Evolutionary conservation across 1,140 invertebrate species (phyloP).

Genomic region (Pseudoatta argentina): DNA sequence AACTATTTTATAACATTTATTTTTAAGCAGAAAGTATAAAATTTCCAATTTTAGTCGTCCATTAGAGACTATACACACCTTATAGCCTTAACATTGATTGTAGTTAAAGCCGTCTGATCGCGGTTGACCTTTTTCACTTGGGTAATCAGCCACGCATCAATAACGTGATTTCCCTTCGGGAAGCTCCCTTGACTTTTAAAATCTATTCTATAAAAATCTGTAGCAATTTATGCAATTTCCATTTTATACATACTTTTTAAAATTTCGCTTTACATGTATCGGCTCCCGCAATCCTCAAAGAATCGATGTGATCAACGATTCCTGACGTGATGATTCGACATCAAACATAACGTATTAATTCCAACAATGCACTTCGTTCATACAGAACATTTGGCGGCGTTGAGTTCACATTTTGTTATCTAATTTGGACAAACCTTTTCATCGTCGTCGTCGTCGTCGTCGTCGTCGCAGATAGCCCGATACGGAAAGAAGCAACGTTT

Average conservation of each 20-base stretch:
- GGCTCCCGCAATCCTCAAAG: background rate
- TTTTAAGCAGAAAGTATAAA: too few species aligned
- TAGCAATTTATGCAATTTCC: background rate
- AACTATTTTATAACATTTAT: too few species aligned
- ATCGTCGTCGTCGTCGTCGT: constrained; percentile 10
- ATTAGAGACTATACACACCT: too few species aligned
- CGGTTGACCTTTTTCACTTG: constrained; percentile 16
- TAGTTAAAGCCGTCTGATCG: constrained; percentile 2
- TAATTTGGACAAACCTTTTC: constrained; percentile 42
- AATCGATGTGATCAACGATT: background rate
- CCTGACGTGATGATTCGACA: constrained; percentile 1
- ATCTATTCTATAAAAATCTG: background rate
- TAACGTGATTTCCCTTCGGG: background rate
- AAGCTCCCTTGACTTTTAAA: constrained; percentile 6
- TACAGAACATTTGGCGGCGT: background rate
- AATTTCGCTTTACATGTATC: background rate
- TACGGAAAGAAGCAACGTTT: constrained; percentile 24
- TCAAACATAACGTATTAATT: background rate
- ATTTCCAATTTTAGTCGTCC: too few species aligned
- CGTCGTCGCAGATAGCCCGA: background rate
- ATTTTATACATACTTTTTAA: background rate
- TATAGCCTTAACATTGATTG: background rate
- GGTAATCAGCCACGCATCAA: background rate
- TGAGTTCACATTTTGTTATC: constrained; percentile 40
- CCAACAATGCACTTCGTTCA: background rate